Evolutionary conservation across 2,888 invertebrate genomes (phyloP), one percentile per base, ranked within the genome.

Genomic region (Prionchulus punctatus): DNA sequence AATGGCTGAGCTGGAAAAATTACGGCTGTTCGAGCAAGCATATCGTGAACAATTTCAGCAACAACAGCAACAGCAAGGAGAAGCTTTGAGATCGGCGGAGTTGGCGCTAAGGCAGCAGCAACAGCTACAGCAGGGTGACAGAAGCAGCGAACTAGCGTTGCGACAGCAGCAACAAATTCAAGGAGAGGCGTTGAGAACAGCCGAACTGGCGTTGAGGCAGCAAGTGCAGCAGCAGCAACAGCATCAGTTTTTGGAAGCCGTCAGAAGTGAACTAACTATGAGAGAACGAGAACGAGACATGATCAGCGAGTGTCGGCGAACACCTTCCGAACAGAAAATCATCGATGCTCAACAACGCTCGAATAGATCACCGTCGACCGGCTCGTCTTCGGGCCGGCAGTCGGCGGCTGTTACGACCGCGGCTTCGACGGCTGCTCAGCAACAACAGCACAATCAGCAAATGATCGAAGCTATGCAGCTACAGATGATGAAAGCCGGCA

Each of bases 61-160:
- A 21, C 53, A 53, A 15, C 53, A 53, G 26, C 53, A 53, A 25
- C 53, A 53, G 51, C 51, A 51, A 51, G 12, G 23, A n/a, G 30
- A 21, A n/a, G 51, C 51, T 2, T 2, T 30, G 21, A 2, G 7
- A 25, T 4, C 26, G 15, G 21, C 21, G 18, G 43, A 12, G 7
- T 43, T 42, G 26, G 23, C 18, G 25, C 53, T 26, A 42, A 27
- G 26, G 26, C 53, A 43, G 43, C 42, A 42, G 42, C 42, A 53
- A 25, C 53, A 53, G 30, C 53, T 23, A 23, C 53, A 25, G 15
- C 53, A 53, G 42, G 15, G n/a, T 21, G 30, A 30, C 30, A 21
- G 28, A 2, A 2, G 30, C 4, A 15, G 43, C n/a, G 15, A n/a
- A 2, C n/a, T 36, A 2, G 42, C 7, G 27, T 18, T 21, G 36